A percentile compares a stretch with the other conserved stretches of the same genome.
These are phyloP conservation scores for Hozukius guyotensis DNA, from an alignment of 2,797 vertebrate species.

Conservation along the genomic window DNA sequence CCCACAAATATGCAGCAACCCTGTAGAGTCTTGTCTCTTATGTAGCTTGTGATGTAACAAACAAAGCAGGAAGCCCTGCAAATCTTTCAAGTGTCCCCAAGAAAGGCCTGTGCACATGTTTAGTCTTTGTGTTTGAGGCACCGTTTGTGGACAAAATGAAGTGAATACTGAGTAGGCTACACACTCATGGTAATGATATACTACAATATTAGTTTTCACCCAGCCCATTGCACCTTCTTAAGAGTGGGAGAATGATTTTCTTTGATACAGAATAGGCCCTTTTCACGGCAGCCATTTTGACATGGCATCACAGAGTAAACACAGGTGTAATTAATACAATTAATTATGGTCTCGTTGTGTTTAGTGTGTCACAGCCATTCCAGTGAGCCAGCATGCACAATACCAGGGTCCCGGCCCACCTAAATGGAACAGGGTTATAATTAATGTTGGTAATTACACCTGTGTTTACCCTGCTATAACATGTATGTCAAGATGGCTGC, in stretches of 20 bases:
- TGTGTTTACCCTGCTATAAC: too few relatives aligned
- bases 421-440: too few relatives aligned
- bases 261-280: background rate
- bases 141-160: background rate
- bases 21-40: background rate
- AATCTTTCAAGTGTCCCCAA: background rate
- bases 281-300: too few relatives aligned
- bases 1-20: background rate
- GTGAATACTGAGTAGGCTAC: background rate
- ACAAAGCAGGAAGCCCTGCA: background rate
- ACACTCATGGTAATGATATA: background rate
- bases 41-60: background rate
- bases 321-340: too few relatives aligned
- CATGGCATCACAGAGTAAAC: too few relatives aligned
- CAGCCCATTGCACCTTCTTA: background rate
- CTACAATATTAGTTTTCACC: background rate
- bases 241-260: background rate
- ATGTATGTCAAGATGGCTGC: too few relatives aligned
- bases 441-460: too few relatives aligned
- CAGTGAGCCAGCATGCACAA: too few relatives aligned
- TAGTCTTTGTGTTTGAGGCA: background rate
- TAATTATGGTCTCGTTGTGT: too few relatives aligned
- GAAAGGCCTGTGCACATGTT: background rate
- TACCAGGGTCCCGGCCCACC: too few relatives aligned
- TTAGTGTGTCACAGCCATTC: too few relatives aligned